Conservation (phyloP, 1,140 invertebrate genomes). For the Musca domestica region DNA sequence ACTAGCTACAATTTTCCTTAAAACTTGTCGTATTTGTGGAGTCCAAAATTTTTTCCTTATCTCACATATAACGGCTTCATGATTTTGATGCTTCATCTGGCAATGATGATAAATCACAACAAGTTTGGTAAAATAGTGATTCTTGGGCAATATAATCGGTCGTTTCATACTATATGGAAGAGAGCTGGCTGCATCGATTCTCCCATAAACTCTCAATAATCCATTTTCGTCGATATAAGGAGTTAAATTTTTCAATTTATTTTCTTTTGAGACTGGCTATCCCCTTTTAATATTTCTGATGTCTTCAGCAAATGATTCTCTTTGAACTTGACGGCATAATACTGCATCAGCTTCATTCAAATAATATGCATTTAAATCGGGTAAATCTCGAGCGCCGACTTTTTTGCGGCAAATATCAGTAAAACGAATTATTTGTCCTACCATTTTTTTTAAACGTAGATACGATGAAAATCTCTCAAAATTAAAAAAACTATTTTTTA, state of each 20-base stretch:
- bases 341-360: background rate
- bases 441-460: background rate
- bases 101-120: background rate
- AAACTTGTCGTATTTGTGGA: background rate
- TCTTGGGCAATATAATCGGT: conserved; percentile 3
- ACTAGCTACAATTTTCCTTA: background rate
- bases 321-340: background rate
- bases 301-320: background rate
- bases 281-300: background rate
- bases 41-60: conserved; percentile 21
- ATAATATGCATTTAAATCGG: background rate
- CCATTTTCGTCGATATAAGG: conserved; percentile 11
- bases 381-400: too few species aligned
- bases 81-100: conserved; percentile 21
- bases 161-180: background rate
- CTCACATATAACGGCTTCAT: conserved; percentile 17
- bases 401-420: background rate
- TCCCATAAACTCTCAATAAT: background rate
- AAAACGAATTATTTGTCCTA: background rate
- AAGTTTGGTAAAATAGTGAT: background rate
- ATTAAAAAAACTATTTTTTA: background rate
- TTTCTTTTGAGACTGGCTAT: background rate
- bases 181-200: background rate
- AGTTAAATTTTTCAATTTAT: background rate
- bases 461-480: background rate